Evolutionary conservation across 2,797 vertebrate species (phyloP).

Genomic region (Phoxinus dragarum): DNA sequence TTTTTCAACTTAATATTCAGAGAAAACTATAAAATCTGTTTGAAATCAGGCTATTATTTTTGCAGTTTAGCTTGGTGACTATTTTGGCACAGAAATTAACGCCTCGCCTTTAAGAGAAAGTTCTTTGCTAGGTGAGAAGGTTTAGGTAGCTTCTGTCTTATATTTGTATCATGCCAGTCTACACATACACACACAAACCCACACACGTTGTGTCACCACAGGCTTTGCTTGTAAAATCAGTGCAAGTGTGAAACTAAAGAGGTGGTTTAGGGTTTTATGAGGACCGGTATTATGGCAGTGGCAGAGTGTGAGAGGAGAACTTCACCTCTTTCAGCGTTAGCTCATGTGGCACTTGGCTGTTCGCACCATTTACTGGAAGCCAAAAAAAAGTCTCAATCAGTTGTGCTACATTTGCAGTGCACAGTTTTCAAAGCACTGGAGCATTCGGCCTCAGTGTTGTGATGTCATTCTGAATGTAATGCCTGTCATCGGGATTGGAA

Average conservation of each 20-base stretch:
- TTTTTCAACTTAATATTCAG: not conserved
- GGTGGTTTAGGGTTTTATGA: slow-evolving; percentile 76
- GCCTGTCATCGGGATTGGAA: slow-evolving; percentile 9
- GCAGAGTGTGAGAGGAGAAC: slow-evolving; percentile 50
- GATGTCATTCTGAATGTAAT: slow-evolving; percentile 50
- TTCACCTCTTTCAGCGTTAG: slow-evolving; percentile 49
- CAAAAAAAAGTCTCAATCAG: slow-evolving; percentile 45
- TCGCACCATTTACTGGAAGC: slow-evolving; percentile 36
- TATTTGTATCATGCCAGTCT: slow-evolving; percentile 10
- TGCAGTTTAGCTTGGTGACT: not conserved
- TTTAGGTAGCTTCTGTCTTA: slow-evolving; percentile 13
- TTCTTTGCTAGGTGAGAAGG: not conserved
- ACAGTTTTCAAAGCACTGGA: slow-evolving; percentile 9
- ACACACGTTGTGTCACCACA: slow-evolving; percentile 56
- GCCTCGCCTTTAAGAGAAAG: not conserved
- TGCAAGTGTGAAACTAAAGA: slow-evolving; percentile 75
- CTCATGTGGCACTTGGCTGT: slow-evolving; percentile 53
- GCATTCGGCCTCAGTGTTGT: slow-evolving; percentile 32
- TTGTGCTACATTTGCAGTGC: slow-evolving; percentile 42
- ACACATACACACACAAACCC: slow-evolving; percentile 31
- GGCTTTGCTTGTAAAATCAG: slow-evolving; percentile 74
- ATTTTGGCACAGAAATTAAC: not conserved
- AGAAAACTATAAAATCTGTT: not conserved
- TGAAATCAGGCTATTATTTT: not conserved
- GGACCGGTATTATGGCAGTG: slow-evolving; percentile 50